Conservation (phyloP, 2,113 vertebrate species). For the Charadrius vociferus region DNA sequence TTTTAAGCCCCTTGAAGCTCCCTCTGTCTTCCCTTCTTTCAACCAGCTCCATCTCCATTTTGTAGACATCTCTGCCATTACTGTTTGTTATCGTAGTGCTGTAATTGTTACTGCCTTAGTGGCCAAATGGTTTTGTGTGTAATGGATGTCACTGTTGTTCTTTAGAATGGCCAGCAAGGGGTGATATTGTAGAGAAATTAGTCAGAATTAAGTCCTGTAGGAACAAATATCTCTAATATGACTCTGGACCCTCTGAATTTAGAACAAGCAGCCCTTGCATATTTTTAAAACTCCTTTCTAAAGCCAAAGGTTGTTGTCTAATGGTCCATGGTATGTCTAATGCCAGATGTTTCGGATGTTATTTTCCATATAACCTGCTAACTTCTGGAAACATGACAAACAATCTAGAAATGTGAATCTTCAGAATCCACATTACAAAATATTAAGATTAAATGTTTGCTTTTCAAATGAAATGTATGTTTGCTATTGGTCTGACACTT, state of each 20-base stretch:
- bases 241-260: not conserved
- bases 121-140: not conserved
- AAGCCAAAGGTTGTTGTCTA: not conserved
- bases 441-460: constrained; percentile 42
- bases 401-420: not conserved
- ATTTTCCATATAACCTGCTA: not conserved
- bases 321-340: not conserved
- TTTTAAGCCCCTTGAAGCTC: not conserved
- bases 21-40: not conserved
- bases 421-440: constrained; percentile 25
- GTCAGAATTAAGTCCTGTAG: not conserved
- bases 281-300: not conserved
- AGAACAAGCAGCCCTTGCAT: not conserved
- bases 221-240: not conserved
- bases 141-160: not conserved
- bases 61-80: not conserved
- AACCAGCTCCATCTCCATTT: not conserved
- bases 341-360: not conserved
- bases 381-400: not conserved
- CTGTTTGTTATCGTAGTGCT: not conserved
- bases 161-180: constrained; percentile 62
- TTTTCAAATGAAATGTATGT: constrained; percentile 42
- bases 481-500: not conserved
- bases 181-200: constrained; percentile 61
- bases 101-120: not conserved